These are phyloP conservation scores for Tapera naevia DNA, from an alignment of 2,797 vertebrate species.

Conservation along the genomic window DNA sequence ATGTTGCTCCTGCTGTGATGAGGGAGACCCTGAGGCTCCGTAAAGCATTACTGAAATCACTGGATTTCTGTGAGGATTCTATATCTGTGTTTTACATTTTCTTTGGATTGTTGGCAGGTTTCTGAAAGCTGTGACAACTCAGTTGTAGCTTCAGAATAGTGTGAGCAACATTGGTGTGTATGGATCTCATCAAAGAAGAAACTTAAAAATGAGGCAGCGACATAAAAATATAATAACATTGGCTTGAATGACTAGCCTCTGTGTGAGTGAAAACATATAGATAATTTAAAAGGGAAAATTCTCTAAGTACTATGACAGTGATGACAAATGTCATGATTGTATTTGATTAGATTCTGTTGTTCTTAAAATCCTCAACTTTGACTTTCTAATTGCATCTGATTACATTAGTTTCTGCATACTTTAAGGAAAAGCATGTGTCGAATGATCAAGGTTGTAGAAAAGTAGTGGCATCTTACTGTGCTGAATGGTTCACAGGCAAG, in stretches of 20 bases:
- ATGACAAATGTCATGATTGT: not conserved
- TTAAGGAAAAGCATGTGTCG: not conserved
- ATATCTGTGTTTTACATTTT: not conserved
- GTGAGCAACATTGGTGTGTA: not conserved
- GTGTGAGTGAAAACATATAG: not conserved
- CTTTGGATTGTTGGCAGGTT: not conserved
- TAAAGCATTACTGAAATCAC: not conserved
- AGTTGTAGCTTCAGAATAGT: not conserved
- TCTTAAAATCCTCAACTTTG: not conserved
- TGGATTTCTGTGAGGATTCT: not conserved
- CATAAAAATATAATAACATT: not conserved
- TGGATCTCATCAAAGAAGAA: not conserved
- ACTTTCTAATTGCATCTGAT: not conserved
- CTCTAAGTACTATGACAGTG: not conserved
- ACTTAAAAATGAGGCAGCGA: fast-evolving
- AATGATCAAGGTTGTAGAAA: not conserved
- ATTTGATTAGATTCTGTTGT: not conserved
- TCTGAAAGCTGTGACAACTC: not conserved
- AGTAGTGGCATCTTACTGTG: not conserved
- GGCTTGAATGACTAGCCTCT: not conserved
- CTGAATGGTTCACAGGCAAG: not conserved
- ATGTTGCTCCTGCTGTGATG: not conserved
- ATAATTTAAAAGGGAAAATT: not conserved
- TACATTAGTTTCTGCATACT: not conserved
- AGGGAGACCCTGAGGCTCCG: not conserved